phyloP scores from a whole-genome alignment of 2,888 invertebrate species.

The Cephus sareptanus region DNA sequence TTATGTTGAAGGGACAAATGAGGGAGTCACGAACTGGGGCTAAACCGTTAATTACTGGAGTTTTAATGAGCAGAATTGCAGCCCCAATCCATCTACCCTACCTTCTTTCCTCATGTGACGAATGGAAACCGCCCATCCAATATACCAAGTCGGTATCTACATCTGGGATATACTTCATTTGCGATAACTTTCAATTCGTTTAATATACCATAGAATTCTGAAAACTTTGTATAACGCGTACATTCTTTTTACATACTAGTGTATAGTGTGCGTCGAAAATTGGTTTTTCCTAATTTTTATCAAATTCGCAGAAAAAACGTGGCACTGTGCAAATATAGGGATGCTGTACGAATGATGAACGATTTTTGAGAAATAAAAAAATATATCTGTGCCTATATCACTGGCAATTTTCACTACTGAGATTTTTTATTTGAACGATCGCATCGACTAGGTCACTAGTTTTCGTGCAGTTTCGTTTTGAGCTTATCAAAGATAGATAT shows the following conservation, averaged over 20 bases:
- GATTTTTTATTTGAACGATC: not conserved
- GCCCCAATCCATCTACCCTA: constrained; percentile 27
- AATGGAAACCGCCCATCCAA: constrained; percentile 35
- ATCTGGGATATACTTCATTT: not conserved
- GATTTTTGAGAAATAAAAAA: not conserved
- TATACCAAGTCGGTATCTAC: not conserved
- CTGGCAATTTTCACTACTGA: not conserved
- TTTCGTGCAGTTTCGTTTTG: constrained; percentile 21
- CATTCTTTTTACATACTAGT: too few species aligned
- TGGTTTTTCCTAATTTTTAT: not conserved
- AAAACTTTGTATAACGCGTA: not conserved
- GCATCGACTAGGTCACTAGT: constrained; percentile 27
- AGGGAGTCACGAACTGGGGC: constrained; percentile 19
- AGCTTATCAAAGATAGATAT: constrained; percentile 29
- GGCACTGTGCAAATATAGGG: not conserved
- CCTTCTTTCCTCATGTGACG: constrained; percentile 31
- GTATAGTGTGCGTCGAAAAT: too few species aligned
- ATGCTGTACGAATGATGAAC: not conserved
- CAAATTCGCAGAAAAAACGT: not conserved
- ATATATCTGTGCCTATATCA: not conserved
- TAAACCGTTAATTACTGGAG: constrained; percentile 43
- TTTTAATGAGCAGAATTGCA: constrained; percentile 47
- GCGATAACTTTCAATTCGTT: not conserved
- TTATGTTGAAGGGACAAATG: constrained; percentile 11
- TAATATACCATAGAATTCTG: not conserved